Evolutionary conservation across 2,797 vertebrate species (phyloP), one percentile per base, ranked within the genome.

Genomic region (Microhierax caerulescens): DNA sequence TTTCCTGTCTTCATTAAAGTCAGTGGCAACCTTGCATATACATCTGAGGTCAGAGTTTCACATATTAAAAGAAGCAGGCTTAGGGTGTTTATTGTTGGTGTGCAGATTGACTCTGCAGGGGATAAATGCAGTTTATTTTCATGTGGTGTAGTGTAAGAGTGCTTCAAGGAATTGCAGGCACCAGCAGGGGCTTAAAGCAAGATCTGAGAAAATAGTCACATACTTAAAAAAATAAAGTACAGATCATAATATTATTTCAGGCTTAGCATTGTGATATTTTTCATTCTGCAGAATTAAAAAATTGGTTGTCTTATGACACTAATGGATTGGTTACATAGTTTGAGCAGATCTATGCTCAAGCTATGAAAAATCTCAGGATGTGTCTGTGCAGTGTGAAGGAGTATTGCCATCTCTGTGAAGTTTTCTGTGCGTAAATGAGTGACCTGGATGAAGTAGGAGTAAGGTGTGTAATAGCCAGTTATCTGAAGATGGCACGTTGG

Each of bases 51-150:
- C 78, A 80, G 41, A 47, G 57, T 80, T 91, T 85, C 5, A 10
- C 64, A 56, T 85, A 78, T 60, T 68, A 87, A 54, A 92, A 88
- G 74, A 91, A 68, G 41, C 84, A 61, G 80, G n/a, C 80, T 96
- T 81, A 36, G 75, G 43, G 53, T 91, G 70, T 92, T 96, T 95
- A 80, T 89, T 96, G 84, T 87, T 91, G 81, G 57, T 92, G 78
- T 2, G 4, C 74, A 94, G 88, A 96, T 92, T 97, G 94, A 51
- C 88, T 96, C 77, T 75, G 86, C 86, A 34, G 88, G 91, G 90
- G 78, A 95, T 95, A 85, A 96, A 92, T 90, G 89, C 80, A 84
- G 91, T 95, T 95, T 96, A 92, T 93, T 94, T 94, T 94, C 72
- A 72, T 81, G 67, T 74, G 64, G 37, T 77, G 22, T 67, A 70